Evolutionary conservation across 37 sponge, comb jelly and placozoan species (phyloP), one percentile per base, ranked within the genome.

Genomic region (Beroe forskalii): DNA sequence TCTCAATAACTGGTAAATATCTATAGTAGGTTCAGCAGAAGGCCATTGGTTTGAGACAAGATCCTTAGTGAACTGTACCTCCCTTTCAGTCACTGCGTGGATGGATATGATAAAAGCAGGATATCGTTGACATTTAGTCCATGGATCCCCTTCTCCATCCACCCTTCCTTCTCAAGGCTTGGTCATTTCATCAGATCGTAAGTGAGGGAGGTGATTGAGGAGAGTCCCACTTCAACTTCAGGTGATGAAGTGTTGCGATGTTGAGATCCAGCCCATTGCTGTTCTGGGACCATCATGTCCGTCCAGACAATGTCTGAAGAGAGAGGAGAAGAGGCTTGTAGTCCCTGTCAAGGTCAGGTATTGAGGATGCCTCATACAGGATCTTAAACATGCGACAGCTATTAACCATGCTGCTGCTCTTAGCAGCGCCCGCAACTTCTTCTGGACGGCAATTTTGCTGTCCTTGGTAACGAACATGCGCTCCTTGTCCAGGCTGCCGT

Each of bases 241-340:
- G 86, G 19, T 32, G 9, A 37, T 80, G 86, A 30, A 48, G 40
- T 43, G 86, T 42, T 41, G 43, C 42, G 24, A 80, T 41, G 86
- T 80, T 80, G 48, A 80, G 20, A 43, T 80, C 86, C 9, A 41
- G 14, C 19, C 86, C 86, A 3, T 30, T 12, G 25, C 17, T 30
- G 4, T 44, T 40, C 25, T n/a, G n/a, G 86, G 30, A 80, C n/a
- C 86, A 80, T 80, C 86, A 80, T 44, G 55, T 80, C 86, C 19
- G 86, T 80, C 86, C 86, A 80, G 20, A 80, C 55, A 22, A 80
- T 80, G 30, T 80, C 86, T 23, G 14, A 24, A 80, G 48, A 3
- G 86, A 80, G 20, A 80, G 55, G 0, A 27, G n/a, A 19, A 80
- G n/a, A 2, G 27, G 27, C 12, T 80, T 40, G 55, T n/a, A 44